Evolutionary conservation across 1,140 invertebrate genomes (phyloP), one percentile per base, ranked within the genome.

Genomic region (Bombus turneri): DNA sequence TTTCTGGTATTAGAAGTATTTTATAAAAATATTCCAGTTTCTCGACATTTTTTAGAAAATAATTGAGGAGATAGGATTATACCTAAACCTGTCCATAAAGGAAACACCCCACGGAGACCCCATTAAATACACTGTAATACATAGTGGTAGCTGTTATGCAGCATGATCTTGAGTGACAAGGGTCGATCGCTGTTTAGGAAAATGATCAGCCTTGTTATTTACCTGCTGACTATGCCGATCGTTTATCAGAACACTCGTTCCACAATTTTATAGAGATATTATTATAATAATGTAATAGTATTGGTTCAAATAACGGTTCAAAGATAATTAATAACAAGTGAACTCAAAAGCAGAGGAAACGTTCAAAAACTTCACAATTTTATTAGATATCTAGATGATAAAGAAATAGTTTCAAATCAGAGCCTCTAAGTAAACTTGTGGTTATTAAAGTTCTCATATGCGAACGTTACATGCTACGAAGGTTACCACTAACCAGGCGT

Each of bases 181-280:
- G 71, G 81, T 88, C 81, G 62, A 87, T 81, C 57, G 37, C 73
- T 78, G 34, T 81, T 87, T 57, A 80, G 10, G 31, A 80, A 88
- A 87, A 88, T 81, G 37, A 85, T 88, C 53, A 59, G 47, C 4
- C 34, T 78, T 34, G n/a, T 87, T 86, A 79, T 86, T 82, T 86
- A 68, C 75, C 47, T 41, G 47, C 59, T 37, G 37, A 53, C n/a
- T 25, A 71, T 13, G 22, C 12, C 73, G 59, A 34, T 73, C 69
- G 43, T 62, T 59, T 62, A 78, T 78, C 66, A 41, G 18, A 39
- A 37, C 12, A 77, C 41, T 64, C 37, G 43, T 72, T 71, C 34
- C 12, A 59, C 28, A 2, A 66, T 77, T 75, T 72, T 64, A 81
- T 86, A n/a, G 31, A 68, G 3, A 22, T 41, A 25, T 53, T 31